A percentile compares a stretch with the other conserved stretches of the same genome.
Evolutionary conservation across 2,797 vertebrate species (phyloP).

Genomic region (Otolemur crassicaudatus): DNA sequence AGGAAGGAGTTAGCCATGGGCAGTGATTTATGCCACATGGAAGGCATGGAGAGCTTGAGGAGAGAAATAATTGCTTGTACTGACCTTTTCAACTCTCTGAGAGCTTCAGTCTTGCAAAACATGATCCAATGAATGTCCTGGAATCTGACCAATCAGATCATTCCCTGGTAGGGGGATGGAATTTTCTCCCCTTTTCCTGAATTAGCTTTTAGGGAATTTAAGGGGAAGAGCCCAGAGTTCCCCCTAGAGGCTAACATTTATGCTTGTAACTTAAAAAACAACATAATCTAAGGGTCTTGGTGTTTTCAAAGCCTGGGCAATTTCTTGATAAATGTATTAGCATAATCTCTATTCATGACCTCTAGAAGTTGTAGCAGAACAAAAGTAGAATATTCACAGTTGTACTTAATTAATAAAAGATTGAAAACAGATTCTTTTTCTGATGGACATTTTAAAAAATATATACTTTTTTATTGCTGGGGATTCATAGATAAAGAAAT

Average conservation of each 20-base stretch:
- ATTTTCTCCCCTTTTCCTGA: slow-evolving; percentile 14
- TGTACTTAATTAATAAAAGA: background rate
- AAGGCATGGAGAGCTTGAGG: background rate
- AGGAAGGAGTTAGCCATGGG: background rate
- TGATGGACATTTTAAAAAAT: background rate
- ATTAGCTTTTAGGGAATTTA: slow-evolving; percentile 13
- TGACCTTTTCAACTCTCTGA: background rate
- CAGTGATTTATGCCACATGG: background rate
- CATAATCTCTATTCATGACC: background rate
- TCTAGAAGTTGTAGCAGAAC: background rate
- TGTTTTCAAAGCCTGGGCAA: background rate
- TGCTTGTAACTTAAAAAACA: background rate
- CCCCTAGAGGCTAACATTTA: slow-evolving; percentile 61
- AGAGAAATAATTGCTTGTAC: background rate
- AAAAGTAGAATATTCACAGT: background rate
- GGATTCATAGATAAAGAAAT: no score
- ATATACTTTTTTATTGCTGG: no score
- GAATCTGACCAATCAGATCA: background rate
- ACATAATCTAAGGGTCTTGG: fast-evolving
- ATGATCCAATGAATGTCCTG: background rate
- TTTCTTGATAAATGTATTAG: background rate
- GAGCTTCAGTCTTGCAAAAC: background rate
- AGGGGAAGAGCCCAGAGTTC: slow-evolving; percentile 57
- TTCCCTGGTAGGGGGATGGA: background rate
- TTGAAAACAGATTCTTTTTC: background rate